Evolutionary conservation across 2,113 vertebrate species (phyloP).

Genomic region (Geothlypis trichas): DNA sequence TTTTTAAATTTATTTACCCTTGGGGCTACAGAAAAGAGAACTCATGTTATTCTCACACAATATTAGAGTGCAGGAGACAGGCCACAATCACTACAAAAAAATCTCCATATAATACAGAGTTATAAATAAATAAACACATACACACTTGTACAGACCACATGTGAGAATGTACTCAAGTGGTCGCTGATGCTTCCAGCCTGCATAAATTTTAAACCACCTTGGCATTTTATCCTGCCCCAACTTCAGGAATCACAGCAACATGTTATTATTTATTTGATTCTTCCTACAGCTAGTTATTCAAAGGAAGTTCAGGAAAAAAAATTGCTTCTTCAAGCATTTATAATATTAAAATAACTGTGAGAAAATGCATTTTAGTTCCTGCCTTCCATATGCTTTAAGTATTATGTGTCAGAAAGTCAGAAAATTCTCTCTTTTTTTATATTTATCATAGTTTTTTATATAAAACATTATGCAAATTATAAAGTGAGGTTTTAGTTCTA

Average conservation of each 20-base stretch:
- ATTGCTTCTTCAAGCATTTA: not conserved
- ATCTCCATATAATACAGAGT: not conserved
- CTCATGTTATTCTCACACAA: not conserved
- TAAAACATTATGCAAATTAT: not conserved
- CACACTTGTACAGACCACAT: not conserved
- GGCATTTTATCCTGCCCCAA: not conserved
- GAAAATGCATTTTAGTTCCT: not conserved
- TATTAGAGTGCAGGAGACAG: not conserved
- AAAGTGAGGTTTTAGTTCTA: not conserved
- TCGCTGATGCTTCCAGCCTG: not conserved
- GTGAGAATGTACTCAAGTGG: not conserved
- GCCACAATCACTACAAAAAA: not conserved
- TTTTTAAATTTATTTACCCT: not conserved
- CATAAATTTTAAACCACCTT: not conserved
- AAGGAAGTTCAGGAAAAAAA: not conserved
- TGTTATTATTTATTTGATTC: not conserved
- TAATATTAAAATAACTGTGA: not conserved
- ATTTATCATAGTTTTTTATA: not conserved
- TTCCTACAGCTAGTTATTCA: not conserved
- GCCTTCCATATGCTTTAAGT: fast-evolving
- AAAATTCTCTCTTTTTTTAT: not conserved
- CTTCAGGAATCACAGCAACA: not conserved
- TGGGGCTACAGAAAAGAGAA: not conserved
- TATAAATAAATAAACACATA: not conserved
- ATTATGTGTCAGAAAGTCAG: not conserved